phyloP scores from a whole-genome alignment of 2,888 invertebrate genomes.

The Heliothis peltigera region DNA sequence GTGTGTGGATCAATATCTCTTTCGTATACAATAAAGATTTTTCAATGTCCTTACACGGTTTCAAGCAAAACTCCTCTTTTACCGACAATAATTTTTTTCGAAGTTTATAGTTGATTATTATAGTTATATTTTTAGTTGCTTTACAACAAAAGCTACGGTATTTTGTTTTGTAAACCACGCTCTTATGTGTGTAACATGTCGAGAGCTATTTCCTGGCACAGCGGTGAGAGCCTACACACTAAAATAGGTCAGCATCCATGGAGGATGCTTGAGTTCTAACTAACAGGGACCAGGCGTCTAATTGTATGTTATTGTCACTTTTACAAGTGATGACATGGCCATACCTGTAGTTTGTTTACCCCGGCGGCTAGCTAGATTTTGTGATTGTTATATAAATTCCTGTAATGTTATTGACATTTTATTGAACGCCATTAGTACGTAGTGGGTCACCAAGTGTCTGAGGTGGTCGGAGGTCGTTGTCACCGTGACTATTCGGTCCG shows the following conservation, averaged over 20 bases:
- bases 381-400: conserved; percentile 43
- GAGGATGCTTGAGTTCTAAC: conserved; percentile 45
- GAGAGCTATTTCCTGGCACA: conserved; percentile 9
- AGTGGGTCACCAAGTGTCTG: conserved; percentile 53
- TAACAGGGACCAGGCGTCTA: conserved; percentile 34
- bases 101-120: neutral
- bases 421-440: conserved; percentile 47
- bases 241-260: conserved; percentile 45
- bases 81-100: neutral
- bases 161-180: neutral
- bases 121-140: neutral
- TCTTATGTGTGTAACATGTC: conserved; percentile 5
- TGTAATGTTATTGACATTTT: conserved; percentile 37
- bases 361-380: conserved; percentile 7
- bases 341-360: neutral
- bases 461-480: conserved; percentile 73
- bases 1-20: no score
- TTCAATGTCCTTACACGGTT: no score
- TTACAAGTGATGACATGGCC: neutral
- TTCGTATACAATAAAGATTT: no score
- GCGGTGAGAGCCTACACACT: conserved; percentile 16
- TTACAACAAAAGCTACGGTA: neutral
- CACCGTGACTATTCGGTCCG: conserved; percentile 65
- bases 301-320: conserved; percentile 30
- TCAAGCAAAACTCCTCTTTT: no score